Conservation (phyloP, 2,888 invertebrate species). For the Eustalomyia histrio region DNA sequence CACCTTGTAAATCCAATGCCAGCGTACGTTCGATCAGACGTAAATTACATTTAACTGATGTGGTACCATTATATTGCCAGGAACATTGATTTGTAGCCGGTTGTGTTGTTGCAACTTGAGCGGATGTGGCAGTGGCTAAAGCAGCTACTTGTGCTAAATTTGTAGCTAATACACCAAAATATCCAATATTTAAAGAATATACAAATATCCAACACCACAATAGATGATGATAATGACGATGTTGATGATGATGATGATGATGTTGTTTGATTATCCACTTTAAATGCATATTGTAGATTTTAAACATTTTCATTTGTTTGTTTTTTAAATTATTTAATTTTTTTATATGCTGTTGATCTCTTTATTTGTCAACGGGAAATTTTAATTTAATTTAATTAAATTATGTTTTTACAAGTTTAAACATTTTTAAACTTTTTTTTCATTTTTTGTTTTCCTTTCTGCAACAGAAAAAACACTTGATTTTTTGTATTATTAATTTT, state of each 20-base stretch:
- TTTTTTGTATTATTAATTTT: neutral
- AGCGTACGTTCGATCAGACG: slow-evolving; percentile 85
- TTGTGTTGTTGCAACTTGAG: slow-evolving; percentile 66
- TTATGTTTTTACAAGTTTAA: slow-evolving; percentile 17
- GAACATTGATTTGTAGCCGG: slow-evolving; percentile 79
- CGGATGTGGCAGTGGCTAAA: slow-evolving; percentile 53
- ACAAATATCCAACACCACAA: slow-evolving; percentile 43
- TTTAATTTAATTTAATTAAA: neutral
- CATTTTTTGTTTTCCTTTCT: neutral
- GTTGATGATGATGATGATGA: slow-evolving; percentile 33
- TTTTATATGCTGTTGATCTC: neutral
- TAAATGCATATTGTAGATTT: slow-evolving; percentile 32
- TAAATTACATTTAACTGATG: slow-evolving; percentile 84
- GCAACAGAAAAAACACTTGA: no score
- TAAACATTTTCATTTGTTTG: slow-evolving; percentile 11
- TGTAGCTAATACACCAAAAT: slow-evolving; percentile 62
- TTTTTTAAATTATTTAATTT: slow-evolving; percentile 1
- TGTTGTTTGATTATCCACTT: slow-evolving; percentile 40
- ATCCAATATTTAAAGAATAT: slow-evolving; percentile 38
- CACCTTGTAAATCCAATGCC: slow-evolving; percentile 81
- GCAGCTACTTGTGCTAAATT: slow-evolving; percentile 60
- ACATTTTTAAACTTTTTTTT: slow-evolving; percentile 36
- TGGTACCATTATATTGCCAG: slow-evolving; percentile 80
- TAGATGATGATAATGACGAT: neutral
- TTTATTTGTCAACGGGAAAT: neutral